These are phyloP conservation scores for Listronotus oregonensis DNA, from an alignment of 1,140 invertebrate species.

Conservation along the genomic window DNA sequence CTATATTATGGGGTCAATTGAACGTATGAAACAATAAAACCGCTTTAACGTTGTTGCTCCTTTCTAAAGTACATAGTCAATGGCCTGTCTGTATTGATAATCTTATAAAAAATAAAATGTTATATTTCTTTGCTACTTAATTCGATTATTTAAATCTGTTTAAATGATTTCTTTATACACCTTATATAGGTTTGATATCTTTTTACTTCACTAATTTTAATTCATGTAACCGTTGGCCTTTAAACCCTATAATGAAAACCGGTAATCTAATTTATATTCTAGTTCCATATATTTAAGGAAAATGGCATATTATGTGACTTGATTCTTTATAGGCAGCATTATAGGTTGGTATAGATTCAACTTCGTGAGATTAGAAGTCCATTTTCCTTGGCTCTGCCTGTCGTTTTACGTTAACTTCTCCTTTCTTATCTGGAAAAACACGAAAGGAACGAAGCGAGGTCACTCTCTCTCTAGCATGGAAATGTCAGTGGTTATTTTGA, in stretches of 20 bases:
- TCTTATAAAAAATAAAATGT: too few relatives aligned
- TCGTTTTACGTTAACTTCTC: constrained; percentile 38
- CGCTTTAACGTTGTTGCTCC: too few relatives aligned
- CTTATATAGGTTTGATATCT: too few relatives aligned
- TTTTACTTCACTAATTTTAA: too few relatives aligned
- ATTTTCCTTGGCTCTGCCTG: constrained; percentile 35
- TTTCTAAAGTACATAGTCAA: too few relatives aligned
- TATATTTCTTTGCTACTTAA: too few relatives aligned
- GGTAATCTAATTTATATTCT: not conserved
- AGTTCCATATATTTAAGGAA: constrained; percentile 7
- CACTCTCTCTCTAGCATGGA: constrained; percentile 36
- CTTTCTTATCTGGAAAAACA: constrained; percentile 36
- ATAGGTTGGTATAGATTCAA: constrained; percentile 30
- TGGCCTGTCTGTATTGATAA: too few relatives aligned
- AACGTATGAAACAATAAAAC: too few relatives aligned
- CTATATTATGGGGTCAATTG: too few relatives aligned
- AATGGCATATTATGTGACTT: constrained; percentile 14
- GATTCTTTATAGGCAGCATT: constrained; percentile 20
- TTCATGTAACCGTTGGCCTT: too few relatives aligned
- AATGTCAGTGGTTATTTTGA: constrained; percentile 29
- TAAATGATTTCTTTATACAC: too few relatives aligned
- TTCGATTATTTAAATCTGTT: too few relatives aligned
- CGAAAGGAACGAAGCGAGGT: constrained; percentile 34
- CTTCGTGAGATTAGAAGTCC: constrained; percentile 37
- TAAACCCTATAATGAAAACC: not conserved